phyloP scores from a whole-genome alignment of 2,888 invertebrate genomes.

The Rhodophaea formosa region DNA sequence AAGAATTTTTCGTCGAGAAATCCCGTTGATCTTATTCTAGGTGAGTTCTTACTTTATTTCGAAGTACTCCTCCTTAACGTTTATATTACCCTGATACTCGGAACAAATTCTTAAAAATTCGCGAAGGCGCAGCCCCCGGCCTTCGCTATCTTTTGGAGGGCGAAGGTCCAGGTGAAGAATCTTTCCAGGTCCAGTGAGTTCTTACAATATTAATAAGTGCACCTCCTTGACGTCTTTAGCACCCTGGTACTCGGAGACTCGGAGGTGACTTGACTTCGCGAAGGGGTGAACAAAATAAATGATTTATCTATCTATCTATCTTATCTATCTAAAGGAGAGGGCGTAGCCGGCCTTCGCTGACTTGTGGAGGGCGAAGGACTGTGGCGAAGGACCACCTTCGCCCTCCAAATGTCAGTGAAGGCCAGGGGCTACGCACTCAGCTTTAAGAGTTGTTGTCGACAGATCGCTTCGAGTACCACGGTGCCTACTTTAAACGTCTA shows the following conservation, averaged over 20 bases:
- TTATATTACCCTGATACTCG: slow-evolving; percentile 44
- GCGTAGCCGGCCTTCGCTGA: slow-evolving; percentile 44
- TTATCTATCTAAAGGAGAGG: slow-evolving; percentile 28
- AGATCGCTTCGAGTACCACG: too few species aligned
- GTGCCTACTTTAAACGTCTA: too few species aligned
- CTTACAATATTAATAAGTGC: slow-evolving; percentile 68
- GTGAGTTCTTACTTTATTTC: slow-evolving; percentile 44
- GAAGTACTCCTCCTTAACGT: too few species aligned
- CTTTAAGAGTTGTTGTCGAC: too few species aligned
- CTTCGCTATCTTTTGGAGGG: slow-evolving; percentile 52
- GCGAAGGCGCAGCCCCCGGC: slow-evolving; percentile 40
- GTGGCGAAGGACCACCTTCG: too few species aligned
- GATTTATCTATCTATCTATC: too few species aligned
- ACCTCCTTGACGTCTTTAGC: too few species aligned
- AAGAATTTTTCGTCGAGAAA: too few species aligned
- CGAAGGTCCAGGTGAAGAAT: slow-evolving; percentile 86
- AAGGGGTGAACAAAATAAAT: too few species aligned
- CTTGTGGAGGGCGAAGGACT: slow-evolving; percentile 65
- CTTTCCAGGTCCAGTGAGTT: too few species aligned
- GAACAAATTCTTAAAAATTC: slow-evolving; percentile 38
- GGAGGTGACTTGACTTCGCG: slow-evolving; percentile 44
- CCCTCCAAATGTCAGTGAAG: too few species aligned
- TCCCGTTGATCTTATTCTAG: slow-evolving; percentile 88
- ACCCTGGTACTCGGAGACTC: slow-evolving; percentile 39
- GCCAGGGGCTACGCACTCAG: too few species aligned